Conservation (phyloP, 53 echinoderm and acorn worm species). For the Stichopus horrens region DNA sequence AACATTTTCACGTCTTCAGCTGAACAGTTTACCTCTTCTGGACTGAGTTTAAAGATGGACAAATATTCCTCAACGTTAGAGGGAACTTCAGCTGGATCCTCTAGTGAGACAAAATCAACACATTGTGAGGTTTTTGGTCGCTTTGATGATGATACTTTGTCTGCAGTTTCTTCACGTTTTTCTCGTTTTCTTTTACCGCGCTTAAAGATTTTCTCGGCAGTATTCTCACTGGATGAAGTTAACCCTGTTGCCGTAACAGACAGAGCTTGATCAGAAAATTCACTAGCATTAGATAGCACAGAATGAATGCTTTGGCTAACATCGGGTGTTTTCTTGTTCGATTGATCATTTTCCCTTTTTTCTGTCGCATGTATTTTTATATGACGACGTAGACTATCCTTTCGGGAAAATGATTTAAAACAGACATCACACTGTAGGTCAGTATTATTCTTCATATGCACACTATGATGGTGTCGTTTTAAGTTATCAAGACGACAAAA, state of each 20-base stretch:
- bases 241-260: conserved; percentile 3
- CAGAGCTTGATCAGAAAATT: background rate
- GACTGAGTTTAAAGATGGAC: no score
- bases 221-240: background rate
- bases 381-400: background rate
- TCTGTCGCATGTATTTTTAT: background rate
- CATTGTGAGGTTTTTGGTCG: conserved; percentile 12
- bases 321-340: background rate
- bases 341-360: background rate
- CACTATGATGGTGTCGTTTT: background rate
- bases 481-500: background rate
- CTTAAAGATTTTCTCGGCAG: background rate
- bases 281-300: background rate
- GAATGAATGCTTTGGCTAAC: background rate
- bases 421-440: background rate
- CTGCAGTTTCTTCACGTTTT: background rate
- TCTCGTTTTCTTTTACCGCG: conserved; percentile 11
- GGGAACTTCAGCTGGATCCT: conserved; percentile 7
- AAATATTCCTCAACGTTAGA: conserved; percentile 17
- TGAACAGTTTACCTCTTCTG: background rate
- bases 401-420: background rate
- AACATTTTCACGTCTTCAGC: background rate
- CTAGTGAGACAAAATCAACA: background rate
- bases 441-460: background rate
- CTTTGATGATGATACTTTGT: background rate